Evolutionary conservation across 2,113 vertebrate genomes (phyloP), one percentile per base, ranked within the genome.

Genomic region (Tetraodon nigroviridis): DNA sequence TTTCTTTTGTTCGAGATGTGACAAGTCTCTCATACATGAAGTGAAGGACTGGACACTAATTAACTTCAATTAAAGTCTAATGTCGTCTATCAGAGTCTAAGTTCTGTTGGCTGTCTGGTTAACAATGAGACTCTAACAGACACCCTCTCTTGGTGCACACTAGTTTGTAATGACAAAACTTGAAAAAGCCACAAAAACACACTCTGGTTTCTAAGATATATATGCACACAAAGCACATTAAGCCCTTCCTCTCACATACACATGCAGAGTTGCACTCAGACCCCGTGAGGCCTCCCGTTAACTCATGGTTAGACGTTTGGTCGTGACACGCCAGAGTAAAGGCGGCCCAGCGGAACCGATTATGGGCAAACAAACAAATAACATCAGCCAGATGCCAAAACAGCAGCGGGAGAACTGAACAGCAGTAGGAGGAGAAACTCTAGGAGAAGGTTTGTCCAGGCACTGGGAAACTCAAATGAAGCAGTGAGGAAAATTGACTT

Each of bases 301-400:
- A 74, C 64, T 56, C 69, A 62, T 13, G 49, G 41, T 78, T 72
- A 64, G 83, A 87, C 83, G 53, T 85, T 61, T 75, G 67, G 63
- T 52, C 29, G 55, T 87, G 85, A 87, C 85, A 85, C 64, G 47
- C 64, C 3, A 72, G 81, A 80, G 81, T 69, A 71, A 52, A 81
- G 63, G 79, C 81, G 74, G 79, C 85, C 60, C 85, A 87, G 85
- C 85, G 85, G 85, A 87, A 87, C 85, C 67, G 64, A 62, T 58
- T 67, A 54, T 24, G 24, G 57, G 72, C 61, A 83, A 85, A 82
- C 76, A 87, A 87, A 85, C 85, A 87, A 87, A 84, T 64, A 85
- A 81, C 59, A 72, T 62, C 46, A 67, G 67, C 55, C 50, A 78
- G 69, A 80, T 84, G 84, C 81, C 84, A 86, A 84, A 84, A 80